Base-by-base conservation (phyloP, 2,888 invertebrate genomes). In the Ormyrus nitidulus region DNA sequence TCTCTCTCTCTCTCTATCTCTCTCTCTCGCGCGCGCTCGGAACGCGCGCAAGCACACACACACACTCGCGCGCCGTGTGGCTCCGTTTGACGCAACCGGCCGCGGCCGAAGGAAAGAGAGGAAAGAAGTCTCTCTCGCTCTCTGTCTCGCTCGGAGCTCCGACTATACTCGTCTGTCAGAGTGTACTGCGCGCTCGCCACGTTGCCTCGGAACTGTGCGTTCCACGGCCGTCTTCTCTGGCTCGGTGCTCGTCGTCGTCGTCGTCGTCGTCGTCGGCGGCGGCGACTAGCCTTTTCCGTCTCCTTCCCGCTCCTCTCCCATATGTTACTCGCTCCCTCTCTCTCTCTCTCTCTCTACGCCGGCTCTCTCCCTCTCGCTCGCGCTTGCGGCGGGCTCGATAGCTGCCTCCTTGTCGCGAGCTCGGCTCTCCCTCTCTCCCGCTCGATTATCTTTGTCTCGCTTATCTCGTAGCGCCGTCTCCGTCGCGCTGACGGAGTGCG, bases 1-100 rank as follows among this genome's bases (percentile, higher is more conserved):
- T 76, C 56, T 44, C 49, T 54, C 7, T 77, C 68, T 64, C 80
- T 11, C 61, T 81, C 81, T 79, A 82, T 82, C 84, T 71, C 92
- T 91, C 92, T 92, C 92, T 92, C 92, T 84, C 84, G 65, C 90
- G 66, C 71, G 59, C 64, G 13, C 19, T 19, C 19, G 19, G 19
- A 19, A 2, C 34, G 34, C n/a, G 0, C 48, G 7, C 13, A 62
- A 53, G 69, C 77, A 73, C 83, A 77, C 77, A 73, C 83, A 77
- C 64, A 44, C 65, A 9, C 83, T 82, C 83, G 83, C 85, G 75
- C 84, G 82, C 78, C 79, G 78, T 73, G 78, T 82, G 82, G 65
- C 81, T 44, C 81, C 82, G 81, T 76, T 79, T 82, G 84, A 83
- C 56, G 13, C 8, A 4, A 79, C 84, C 83, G 73, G 69, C 81